Percentiles rank a stretch among this genome's conserved stretches.
These are phyloP conservation scores for Peromyscus polionotus DNA, from an alignment of 2,113 vertebrate species.

Conservation along the genomic window DNA sequence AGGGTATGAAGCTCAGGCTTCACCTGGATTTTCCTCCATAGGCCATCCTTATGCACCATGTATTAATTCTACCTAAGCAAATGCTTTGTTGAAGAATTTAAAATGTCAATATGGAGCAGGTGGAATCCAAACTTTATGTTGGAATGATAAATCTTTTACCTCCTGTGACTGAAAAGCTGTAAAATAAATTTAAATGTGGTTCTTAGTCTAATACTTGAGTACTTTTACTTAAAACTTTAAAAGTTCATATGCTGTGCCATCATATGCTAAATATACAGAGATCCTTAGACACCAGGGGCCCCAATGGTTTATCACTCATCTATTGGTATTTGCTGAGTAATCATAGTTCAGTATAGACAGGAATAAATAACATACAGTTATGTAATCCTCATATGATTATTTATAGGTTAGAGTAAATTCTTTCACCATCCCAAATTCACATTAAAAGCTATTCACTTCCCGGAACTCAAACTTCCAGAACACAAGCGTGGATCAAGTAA, in stretches of 20 bases:
- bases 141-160: not conserved
- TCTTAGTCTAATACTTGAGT: constrained; percentile 12
- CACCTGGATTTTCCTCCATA: not conserved
- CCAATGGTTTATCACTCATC: not conserved
- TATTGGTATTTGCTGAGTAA: not conserved
- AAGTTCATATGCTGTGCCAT: not conserved
- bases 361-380: not conserved
- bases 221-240: constrained; percentile 35
- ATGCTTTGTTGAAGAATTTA: not conserved
- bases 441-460: constrained; percentile 28
- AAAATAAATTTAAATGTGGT: constrained; percentile 14
- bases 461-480: not conserved
- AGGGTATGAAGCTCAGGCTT: not conserved
- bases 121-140: constrained; percentile 13
- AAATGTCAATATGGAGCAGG: not conserved
- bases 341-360: not conserved
- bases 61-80: constrained; percentile 27
- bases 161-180: not conserved
- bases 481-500: constrained; percentile 41
- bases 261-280: not conserved
- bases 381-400: constrained; percentile 9
- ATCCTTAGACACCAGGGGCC: not conserved
- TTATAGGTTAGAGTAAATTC: not conserved
- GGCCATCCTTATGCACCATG: not conserved
- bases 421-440: constrained; percentile 32